Conservation (phyloP, 2,888 invertebrate genomes). For the Protophormia terraenovae region DNA sequence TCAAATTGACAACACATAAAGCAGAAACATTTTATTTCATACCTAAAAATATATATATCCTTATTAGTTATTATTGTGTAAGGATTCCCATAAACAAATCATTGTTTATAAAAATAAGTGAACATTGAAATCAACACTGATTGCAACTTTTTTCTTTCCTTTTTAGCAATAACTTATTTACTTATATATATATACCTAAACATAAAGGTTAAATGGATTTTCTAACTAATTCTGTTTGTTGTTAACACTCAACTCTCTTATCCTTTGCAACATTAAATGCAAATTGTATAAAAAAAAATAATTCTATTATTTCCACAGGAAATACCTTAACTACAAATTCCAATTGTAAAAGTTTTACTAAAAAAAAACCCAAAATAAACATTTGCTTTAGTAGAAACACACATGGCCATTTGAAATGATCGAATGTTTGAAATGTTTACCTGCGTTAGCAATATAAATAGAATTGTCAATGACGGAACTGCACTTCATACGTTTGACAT, state of each 20-base stretch:
- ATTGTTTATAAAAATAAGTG: neutral
- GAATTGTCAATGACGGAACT: neutral
- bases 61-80: neutral
- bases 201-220: neutral
- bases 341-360: neutral
- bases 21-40: neutral
- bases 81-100: neutral
- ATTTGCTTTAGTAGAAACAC: neutral
- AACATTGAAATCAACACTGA: neutral
- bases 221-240: neutral
- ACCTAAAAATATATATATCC: neutral
- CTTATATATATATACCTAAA: neutral
- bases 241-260: neutral
- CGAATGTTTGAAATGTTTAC: neutral
- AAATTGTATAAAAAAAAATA: neutral
- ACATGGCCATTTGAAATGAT: neutral
- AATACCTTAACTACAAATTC: constrained; percentile 16
- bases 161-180: neutral
- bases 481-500: constrained; percentile 33
- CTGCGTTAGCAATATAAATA: constrained; percentile 31
- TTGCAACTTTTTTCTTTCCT: neutral
- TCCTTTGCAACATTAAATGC: neutral
- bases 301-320: constrained; percentile 22
- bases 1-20: neutral
- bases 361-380: constrained; percentile 13